Evolutionary conservation across 92 coral and sea anemone species (phyloP).

Genomic region (Siderastrea radians): DNA sequence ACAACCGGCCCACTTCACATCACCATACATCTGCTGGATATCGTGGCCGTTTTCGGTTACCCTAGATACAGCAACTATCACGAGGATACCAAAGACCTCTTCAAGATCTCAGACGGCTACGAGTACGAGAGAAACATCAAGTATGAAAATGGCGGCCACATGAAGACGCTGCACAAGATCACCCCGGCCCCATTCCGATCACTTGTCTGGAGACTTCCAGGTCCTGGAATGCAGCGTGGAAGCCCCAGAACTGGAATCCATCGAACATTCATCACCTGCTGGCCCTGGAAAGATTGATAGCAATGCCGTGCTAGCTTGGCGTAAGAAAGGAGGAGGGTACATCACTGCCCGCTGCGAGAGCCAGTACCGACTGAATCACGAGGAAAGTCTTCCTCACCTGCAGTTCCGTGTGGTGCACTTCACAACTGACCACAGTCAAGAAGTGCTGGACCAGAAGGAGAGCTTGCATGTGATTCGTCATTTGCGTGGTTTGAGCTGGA

Average conservation of each 20-base stretch:
- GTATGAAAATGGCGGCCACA: slow-evolving; percentile 36
- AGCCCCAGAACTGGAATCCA: slow-evolving; percentile 15
- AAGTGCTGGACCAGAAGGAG: background rate
- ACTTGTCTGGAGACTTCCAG: slow-evolving; percentile 24
- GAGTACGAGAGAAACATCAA: slow-evolving; percentile 15
- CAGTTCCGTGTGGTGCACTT: slow-evolving; percentile 42
- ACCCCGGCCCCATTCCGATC: slow-evolving; percentile 22
- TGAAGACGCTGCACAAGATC: slow-evolving; percentile 33
- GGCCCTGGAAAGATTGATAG: slow-evolving; percentile 38
- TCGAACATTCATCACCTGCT: slow-evolving; percentile 29
- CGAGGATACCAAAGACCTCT: slow-evolving; percentile 25
- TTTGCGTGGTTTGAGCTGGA: slow-evolving; percentile 2
- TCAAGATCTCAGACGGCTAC: slow-evolving; percentile 28
- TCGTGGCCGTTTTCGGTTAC: background rate
- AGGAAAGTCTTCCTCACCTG: slow-evolving; percentile 25
- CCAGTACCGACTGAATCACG: slow-evolving; percentile 36
- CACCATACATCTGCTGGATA: too few species aligned
- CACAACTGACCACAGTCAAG: slow-evolving; percentile 17
- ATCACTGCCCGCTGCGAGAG: slow-evolving; percentile 42
- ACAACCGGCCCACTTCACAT: slow-evolving; percentile 13
- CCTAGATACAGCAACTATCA: slow-evolving; percentile 17
- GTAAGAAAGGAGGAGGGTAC: slow-evolving; percentile 19
- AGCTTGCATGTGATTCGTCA: slow-evolving; percentile 25
- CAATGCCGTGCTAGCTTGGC: slow-evolving; percentile 34
- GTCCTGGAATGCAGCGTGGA: slow-evolving; percentile 29